Evolutionary conservation across 2,888 invertebrate genomes (phyloP).

Genomic region (Drosophila colorata): DNA sequence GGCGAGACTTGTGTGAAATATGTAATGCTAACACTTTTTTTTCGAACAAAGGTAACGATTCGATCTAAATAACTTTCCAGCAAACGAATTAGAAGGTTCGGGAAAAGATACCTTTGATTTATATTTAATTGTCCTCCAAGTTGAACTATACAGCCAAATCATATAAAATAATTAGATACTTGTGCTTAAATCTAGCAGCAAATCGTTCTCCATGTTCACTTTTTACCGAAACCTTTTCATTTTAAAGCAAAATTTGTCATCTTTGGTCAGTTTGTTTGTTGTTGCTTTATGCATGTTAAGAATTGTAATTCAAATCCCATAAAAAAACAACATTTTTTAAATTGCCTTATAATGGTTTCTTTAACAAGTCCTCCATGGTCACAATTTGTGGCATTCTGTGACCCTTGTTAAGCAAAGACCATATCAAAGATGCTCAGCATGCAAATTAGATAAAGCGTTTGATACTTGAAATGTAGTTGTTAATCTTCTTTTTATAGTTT

Average conservation of each 20-base stretch:
- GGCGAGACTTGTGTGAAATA: background rate
- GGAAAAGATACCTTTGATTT: too few species aligned
- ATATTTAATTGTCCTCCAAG: too few species aligned
- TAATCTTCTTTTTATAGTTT: background rate
- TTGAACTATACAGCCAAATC: too few species aligned
- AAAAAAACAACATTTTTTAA: too few species aligned
- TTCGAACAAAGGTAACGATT: too few species aligned
- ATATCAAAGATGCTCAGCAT: background rate
- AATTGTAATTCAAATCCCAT: too few species aligned
- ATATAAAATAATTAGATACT: too few species aligned
- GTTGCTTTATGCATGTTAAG: background rate
- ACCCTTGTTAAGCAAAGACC: background rate
- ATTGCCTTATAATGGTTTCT: background rate
- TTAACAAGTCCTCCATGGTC: background rate
- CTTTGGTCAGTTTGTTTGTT: background rate
- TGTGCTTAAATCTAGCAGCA: too few species aligned
- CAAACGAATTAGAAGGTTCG: too few species aligned
- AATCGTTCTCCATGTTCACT: background rate
- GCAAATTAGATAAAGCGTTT: slow-evolving; percentile 1
- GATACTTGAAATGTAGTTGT: background rate
- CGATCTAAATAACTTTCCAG: too few species aligned
- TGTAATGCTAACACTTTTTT: background rate
- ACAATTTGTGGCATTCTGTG: background rate
- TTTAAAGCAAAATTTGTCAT: background rate
- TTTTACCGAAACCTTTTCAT: too few species aligned